Evolutionary conservation across 2,113 vertebrate genomes (phyloP).

Genomic region (Sterrhoptilus dennistouni): DNA sequence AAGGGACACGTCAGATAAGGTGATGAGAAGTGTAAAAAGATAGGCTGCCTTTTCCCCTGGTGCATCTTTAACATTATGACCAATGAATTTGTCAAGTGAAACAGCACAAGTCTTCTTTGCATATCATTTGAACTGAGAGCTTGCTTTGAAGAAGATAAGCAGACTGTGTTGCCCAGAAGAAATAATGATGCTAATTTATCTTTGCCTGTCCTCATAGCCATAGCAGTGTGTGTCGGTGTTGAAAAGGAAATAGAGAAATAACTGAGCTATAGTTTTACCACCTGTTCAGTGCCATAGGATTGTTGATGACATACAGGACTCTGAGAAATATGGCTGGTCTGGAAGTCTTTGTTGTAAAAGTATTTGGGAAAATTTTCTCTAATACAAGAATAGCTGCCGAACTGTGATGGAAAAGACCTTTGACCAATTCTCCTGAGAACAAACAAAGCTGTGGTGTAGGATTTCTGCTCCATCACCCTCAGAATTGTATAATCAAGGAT

Average conservation of each 20-base stretch:
- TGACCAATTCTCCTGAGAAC: not conserved
- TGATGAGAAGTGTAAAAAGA: constrained; percentile 67
- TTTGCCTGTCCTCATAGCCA: constrained; percentile 39
- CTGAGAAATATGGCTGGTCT: not conserved
- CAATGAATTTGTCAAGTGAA: constrained; percentile 71
- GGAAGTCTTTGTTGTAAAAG: not conserved
- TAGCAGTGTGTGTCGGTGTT: not conserved
- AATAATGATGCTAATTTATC: constrained; percentile 72
- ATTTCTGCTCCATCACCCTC: not conserved
- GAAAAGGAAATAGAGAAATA: constrained; percentile 54
- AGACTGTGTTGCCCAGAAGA: constrained; percentile 49
- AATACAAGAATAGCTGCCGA: not conserved
- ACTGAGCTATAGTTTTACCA: not conserved
- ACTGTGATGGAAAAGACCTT: not conserved
- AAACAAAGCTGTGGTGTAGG: not conserved
- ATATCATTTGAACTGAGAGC: constrained; percentile 65
- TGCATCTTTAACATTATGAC: constrained; percentile 75
- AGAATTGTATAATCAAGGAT: not conserved
- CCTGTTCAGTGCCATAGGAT: not conserved
- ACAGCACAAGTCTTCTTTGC: constrained; percentile 54
- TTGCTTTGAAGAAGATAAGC: constrained; percentile 69
- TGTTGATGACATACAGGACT: not conserved
- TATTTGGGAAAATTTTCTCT: not conserved
- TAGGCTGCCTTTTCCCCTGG: constrained; percentile 30
- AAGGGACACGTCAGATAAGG: constrained; percentile 41